Conservation (phyloP, 1,140 invertebrate genomes). For the Euwallacea fornicatus region DNA sequence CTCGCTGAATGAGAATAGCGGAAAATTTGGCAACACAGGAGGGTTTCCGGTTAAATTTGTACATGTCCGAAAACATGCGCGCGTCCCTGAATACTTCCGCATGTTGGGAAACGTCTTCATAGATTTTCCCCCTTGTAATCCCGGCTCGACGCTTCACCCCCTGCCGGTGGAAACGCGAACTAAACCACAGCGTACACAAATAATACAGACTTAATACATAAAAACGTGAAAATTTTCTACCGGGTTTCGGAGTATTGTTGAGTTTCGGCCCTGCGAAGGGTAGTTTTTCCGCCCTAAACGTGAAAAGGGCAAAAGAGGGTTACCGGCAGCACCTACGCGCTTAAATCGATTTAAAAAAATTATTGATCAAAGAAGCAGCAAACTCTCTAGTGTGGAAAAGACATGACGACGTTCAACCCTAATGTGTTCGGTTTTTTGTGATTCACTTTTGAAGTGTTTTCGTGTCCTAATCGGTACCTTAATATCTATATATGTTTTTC, state of each 20-base stretch:
- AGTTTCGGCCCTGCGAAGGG: too few species aligned
- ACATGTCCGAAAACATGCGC: slow-evolving; percentile 6
- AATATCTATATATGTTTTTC: slow-evolving; percentile 6
- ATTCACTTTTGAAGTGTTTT: slow-evolving; percentile 37
- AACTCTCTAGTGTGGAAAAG: slow-evolving; percentile 31
- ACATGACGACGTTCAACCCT: slow-evolving; percentile 37
- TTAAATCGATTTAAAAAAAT: slow-evolving; percentile 48
- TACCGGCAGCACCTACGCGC: slow-evolving; percentile 33
- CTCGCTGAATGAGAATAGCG: too few species aligned
- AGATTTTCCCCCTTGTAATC: slow-evolving; percentile 40
- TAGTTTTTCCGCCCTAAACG: too few species aligned
- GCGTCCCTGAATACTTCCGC: slow-evolving; percentile 29
- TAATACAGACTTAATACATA: slow-evolving; percentile 28
- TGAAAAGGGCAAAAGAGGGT: background rate
- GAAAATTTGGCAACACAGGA: too few species aligned
- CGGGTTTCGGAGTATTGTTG: background rate
- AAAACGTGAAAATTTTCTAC: slow-evolving; percentile 6
- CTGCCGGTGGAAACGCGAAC: slow-evolving; percentile 44
- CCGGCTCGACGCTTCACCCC: slow-evolving; percentile 26
- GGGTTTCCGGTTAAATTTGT: too few species aligned
- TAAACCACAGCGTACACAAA: slow-evolving; percentile 45
- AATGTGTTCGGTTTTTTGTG: slow-evolving; percentile 49
- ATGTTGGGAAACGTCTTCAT: slow-evolving; percentile 21
- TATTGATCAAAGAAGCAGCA: slow-evolving; percentile 46
- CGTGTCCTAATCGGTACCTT: too few species aligned